Percentiles rank a stretch among this genome's conserved stretches.
Evolutionary conservation across 2,888 invertebrate species (phyloP).

Genomic region (Steromphala cineraria): DNA sequence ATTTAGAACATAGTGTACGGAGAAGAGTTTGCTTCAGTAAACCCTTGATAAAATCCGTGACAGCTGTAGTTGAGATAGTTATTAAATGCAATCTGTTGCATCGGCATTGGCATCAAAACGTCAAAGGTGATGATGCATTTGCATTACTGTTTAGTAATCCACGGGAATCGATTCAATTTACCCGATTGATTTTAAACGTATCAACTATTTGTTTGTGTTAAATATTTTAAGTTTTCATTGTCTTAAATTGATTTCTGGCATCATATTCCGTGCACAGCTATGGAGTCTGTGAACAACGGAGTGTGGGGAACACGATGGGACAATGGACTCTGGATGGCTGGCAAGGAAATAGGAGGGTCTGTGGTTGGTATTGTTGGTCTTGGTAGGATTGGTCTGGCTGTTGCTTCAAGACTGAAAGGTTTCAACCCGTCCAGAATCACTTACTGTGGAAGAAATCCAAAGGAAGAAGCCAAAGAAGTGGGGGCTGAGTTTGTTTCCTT

Average conservation of each 20-base stretch:
- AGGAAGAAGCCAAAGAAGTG: constrained; percentile 77
- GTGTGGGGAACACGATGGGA: constrained; percentile 86
- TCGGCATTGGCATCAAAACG: too few species aligned
- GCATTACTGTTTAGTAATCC: too few species aligned
- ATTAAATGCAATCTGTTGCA: too few species aligned
- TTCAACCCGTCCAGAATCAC: constrained; percentile 85
- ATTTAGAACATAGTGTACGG: too few species aligned
- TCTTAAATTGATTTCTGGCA: too few species aligned
- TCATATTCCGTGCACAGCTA: constrained; percentile 42
- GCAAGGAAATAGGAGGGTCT: constrained; percentile 85
- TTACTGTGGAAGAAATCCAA: constrained; percentile 84
- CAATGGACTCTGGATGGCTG: constrained; percentile 91
- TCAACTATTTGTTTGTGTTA: neutral
- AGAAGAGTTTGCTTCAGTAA: too few species aligned
- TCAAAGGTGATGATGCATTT: too few species aligned
- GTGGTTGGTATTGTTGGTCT: constrained; percentile 80
- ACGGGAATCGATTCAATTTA: too few species aligned
- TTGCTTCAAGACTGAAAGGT: constrained; percentile 84
- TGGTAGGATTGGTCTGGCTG: constrained; percentile 79
- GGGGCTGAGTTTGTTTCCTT: constrained; percentile 84
- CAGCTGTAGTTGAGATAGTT: too few species aligned
- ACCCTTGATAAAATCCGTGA: too few species aligned
- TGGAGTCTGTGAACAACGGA: constrained; percentile 78
- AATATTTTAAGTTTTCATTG: too few species aligned
- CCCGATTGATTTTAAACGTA: neutral